These are phyloP conservation scores for Resseliella maxima DNA, from an alignment of 2,888 invertebrate genomes.

Conservation along the genomic window DNA sequence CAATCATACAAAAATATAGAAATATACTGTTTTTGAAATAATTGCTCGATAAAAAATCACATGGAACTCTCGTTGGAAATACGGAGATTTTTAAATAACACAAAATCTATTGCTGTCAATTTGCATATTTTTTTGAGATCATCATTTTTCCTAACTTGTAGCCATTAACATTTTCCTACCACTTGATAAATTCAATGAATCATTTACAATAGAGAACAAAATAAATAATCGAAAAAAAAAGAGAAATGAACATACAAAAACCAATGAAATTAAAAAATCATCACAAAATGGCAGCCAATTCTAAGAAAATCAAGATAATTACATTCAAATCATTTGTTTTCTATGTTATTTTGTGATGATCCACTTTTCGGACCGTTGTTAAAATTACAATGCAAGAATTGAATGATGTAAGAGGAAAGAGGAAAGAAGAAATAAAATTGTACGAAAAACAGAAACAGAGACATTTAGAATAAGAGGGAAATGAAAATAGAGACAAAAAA, in stretches of 20 bases:
- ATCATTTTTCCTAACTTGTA: no score
- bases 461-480: background rate
- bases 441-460: background rate
- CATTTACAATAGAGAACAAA: background rate
- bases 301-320: constrained; percentile 36
- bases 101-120: no score
- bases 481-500: no score
- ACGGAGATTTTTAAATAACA: no score
- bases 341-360: background rate
- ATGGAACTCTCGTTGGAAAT: no score
- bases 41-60: background rate
- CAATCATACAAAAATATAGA: background rate
- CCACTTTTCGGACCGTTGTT: background rate
- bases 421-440: background rate
- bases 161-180: no score
- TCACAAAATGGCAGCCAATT: background rate
- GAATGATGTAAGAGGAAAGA: background rate
- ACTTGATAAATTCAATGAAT: no score
- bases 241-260: background rate
- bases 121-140: no score
- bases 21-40: background rate
- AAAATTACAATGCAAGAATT: no score
- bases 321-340: background rate
- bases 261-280: background rate
- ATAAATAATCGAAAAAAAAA: background rate